phyloP scores from a whole-genome alignment of 2,888 invertebrate genomes.

The Heliconius erato region DNA sequence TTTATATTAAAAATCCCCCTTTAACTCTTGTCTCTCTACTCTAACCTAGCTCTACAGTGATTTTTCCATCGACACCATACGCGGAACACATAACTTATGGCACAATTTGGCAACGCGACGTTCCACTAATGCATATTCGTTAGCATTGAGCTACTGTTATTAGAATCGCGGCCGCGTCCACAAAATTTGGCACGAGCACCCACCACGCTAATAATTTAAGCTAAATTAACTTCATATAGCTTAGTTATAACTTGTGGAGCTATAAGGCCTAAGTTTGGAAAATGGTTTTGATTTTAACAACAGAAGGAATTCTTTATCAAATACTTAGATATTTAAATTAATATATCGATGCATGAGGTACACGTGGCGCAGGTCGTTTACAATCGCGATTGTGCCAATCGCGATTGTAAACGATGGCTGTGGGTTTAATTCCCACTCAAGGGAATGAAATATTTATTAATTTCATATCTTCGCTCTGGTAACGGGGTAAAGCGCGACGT shows the following conservation, averaged over 20 bases:
- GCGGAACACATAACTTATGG: slow-evolving; percentile 59
- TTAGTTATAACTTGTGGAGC: slow-evolving; percentile 11
- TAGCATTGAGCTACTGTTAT: slow-evolving; percentile 39
- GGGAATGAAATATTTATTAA: too few species aligned
- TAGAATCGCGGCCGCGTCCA: slow-evolving; percentile 28
- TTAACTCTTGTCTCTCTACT: not conserved
- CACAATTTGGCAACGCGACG: slow-evolving; percentile 65
- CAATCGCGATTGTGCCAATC: too few species aligned
- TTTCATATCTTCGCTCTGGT: too few species aligned
- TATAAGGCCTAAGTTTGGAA: not conserved
- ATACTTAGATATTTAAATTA: too few species aligned
- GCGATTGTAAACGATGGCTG: too few species aligned
- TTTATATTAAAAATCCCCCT: too few species aligned
- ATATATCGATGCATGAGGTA: too few species aligned
- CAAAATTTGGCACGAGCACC: slow-evolving; percentile 32
- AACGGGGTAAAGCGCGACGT: too few species aligned
- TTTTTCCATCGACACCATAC: not conserved
- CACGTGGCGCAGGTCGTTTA: too few species aligned
- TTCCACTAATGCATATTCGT: slow-evolving; percentile 55
- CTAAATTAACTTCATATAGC: slow-evolving; percentile 25
- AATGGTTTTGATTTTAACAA: not conserved
- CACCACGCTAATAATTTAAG: slow-evolving; percentile 17
- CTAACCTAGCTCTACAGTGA: not conserved
- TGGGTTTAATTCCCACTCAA: too few species aligned
- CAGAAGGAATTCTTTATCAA: too few species aligned